A percentile compares a stretch with the other conserved stretches of the same genome.
These are phyloP conservation scores for Meteorus sp. DNA, from an alignment of 1,140 invertebrate species.

Conservation along the genomic window DNA sequence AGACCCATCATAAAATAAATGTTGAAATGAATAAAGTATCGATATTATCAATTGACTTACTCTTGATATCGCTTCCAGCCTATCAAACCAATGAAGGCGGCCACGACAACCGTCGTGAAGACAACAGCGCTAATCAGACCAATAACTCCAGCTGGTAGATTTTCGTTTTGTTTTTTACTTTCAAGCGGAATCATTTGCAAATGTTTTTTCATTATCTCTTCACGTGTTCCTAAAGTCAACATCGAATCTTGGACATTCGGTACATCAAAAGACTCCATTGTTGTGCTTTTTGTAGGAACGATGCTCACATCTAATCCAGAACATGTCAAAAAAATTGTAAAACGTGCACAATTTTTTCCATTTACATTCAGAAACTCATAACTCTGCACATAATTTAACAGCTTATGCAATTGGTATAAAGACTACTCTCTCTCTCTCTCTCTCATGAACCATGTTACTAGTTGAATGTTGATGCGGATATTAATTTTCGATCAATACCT, in stretches of 20 bases:
- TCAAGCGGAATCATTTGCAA: constrained; percentile 1
- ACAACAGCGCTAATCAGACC: constrained; percentile 39
- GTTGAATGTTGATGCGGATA: too few species aligned
- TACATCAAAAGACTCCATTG: neutral
- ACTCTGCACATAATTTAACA: too few species aligned
- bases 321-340: too few species aligned
- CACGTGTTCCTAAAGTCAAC: neutral
- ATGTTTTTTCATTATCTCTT: constrained; percentile 15
- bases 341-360: too few species aligned
- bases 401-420: too few species aligned
- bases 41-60: constrained; percentile 39
- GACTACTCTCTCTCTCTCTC: too few species aligned
- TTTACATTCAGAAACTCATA: too few species aligned
- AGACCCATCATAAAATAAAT: constrained; percentile 13
- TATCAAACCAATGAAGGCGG: constrained; percentile 49
- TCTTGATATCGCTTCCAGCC: constrained; percentile 52
- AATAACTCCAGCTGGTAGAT: constrained; percentile 38
- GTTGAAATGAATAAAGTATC: constrained; percentile 7
- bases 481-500: too few species aligned
- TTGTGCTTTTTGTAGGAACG: neutral
- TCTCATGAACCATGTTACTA: too few species aligned
- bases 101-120: constrained; percentile 42
- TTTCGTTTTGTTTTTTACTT: constrained; percentile 10
- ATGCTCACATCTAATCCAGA: neutral
- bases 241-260: neutral